phyloP scores from a whole-genome alignment of 2,888 invertebrate genomes.

The Drosophila bunnanda region DNA sequence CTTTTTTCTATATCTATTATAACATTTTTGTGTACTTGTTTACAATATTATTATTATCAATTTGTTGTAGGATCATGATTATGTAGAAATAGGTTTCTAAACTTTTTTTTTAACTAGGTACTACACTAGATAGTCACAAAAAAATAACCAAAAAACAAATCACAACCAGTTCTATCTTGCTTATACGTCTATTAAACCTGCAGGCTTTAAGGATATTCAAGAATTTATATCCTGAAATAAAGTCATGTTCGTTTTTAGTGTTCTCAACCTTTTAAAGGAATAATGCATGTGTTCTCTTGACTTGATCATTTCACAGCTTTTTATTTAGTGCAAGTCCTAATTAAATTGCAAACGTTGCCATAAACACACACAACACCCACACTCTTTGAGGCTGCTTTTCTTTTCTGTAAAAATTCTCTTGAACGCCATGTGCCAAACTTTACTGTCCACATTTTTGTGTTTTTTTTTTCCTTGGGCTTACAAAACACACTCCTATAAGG shows the following conservation, averaged over 20 bases:
- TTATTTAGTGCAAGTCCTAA: conserved; percentile 1
- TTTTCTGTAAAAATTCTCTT: not conserved
- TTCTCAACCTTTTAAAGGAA: not conserved
- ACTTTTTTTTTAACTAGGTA: too few relatives aligned
- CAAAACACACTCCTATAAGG: conserved; percentile 2
- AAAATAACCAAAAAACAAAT: not conserved
- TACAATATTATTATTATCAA: not conserved
- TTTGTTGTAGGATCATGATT: not conserved
- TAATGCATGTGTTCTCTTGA: not conserved
- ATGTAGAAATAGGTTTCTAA: not conserved
- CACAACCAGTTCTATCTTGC: not conserved
- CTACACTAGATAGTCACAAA: not conserved
- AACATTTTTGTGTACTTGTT: too few relatives aligned
- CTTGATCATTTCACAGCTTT: conserved; percentile 6
- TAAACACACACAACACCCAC: not conserved
- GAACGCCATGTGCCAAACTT: conserved; percentile 1
- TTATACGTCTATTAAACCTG: not conserved
- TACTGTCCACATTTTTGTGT: conserved; percentile 3
- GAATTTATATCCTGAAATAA: too few relatives aligned
- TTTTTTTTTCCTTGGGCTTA: not conserved
- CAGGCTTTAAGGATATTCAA: not conserved
- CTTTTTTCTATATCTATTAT: not conserved
- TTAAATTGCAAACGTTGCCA: conserved; percentile 3
- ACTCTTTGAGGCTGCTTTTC: conserved; percentile 2
- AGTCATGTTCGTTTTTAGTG: not conserved